Evolutionary conservation across 1,140 invertebrate genomes (phyloP).

Genomic region (Lordiphosa mommai): DNA sequence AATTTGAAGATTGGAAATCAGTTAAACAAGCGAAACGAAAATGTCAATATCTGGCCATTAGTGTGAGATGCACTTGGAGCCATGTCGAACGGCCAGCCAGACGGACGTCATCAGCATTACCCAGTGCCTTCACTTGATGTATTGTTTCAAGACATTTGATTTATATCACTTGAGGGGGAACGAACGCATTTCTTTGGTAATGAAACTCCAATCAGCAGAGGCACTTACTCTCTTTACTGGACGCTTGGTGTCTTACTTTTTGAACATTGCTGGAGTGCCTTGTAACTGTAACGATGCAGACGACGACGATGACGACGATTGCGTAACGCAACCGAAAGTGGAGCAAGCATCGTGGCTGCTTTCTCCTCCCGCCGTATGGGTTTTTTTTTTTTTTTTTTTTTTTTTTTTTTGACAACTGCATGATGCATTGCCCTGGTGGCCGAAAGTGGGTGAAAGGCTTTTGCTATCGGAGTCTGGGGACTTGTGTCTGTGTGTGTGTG

Average conservation of each 20-base stretch:
- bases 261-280: slow-evolving; percentile 44
- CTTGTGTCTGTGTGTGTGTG: slow-evolving; percentile 24
- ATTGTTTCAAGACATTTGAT: slow-evolving; percentile 68
- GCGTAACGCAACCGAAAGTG: slow-evolving; percentile 69
- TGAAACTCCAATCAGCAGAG: slow-evolving; percentile 69
- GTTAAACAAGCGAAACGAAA: slow-evolving; percentile 46
- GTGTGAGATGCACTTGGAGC: slow-evolving; percentile 50
- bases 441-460: slow-evolving; percentile 75
- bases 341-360: slow-evolving; percentile 43
- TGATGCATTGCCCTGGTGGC: slow-evolving; percentile 66
- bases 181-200: slow-evolving; percentile 51
- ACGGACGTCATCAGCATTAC: background rate
- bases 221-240: background rate
- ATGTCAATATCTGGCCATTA: slow-evolving; percentile 71
- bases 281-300: slow-evolving; percentile 43
- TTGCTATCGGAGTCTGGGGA: slow-evolving; percentile 1
- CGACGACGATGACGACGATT: slow-evolving; percentile 30
- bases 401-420: slow-evolving; percentile 67
- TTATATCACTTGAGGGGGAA: slow-evolving; percentile 48
- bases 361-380: slow-evolving; percentile 38
- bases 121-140: slow-evolving; percentile 55
- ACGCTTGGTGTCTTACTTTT: slow-evolving; percentile 4
- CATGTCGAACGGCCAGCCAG: background rate
- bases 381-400: slow-evolving; percentile 24
- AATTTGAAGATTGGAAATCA: slow-evolving; percentile 61